Percentiles rank a stretch among this genome's conserved stretches.
These are phyloP conservation scores for Hypanus sabinus DNA, from an alignment of 2,113 vertebrate genomes.

Conservation along the genomic window DNA sequence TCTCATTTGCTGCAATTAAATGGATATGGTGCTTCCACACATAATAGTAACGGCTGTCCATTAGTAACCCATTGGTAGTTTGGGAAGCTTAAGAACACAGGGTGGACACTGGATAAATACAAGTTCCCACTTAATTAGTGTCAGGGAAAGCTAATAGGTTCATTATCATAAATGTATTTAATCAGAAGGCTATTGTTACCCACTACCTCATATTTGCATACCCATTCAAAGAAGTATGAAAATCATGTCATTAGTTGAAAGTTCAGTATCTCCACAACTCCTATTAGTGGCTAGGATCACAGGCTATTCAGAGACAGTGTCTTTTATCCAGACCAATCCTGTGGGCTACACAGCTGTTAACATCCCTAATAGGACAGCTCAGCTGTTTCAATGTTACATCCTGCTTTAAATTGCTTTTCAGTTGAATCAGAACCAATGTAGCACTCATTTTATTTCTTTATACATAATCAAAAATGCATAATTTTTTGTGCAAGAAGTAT, in stretches of 20 bases:
- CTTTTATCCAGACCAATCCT: not conserved
- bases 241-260: not conserved
- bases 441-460: not conserved
- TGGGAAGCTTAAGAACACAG: not conserved
- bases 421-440: not conserved
- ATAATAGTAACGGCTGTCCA: not conserved
- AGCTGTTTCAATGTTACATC: constrained; percentile 9
- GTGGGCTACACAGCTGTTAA: not conserved
- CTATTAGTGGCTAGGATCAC: not conserved
- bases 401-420: not conserved
- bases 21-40: not conserved
- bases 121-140: not conserved
- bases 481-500: not conserved
- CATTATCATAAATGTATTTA: constrained; percentile 21
- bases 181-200: not conserved
- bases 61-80: not conserved
- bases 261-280: not conserved
- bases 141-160: constrained; percentile 11
- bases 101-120: not conserved
- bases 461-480: not conserved
- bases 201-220: constrained; percentile 12
- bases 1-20: constrained; percentile 1
- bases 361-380: not conserved
- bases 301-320: not conserved
- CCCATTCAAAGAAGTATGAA: not conserved